A percentile compares a stretch with the other conserved stretches of the same genome.
Evolutionary conservation across 2,113 vertebrate species (phyloP).

Genomic region (Psittacula cyanocephala): DNA sequence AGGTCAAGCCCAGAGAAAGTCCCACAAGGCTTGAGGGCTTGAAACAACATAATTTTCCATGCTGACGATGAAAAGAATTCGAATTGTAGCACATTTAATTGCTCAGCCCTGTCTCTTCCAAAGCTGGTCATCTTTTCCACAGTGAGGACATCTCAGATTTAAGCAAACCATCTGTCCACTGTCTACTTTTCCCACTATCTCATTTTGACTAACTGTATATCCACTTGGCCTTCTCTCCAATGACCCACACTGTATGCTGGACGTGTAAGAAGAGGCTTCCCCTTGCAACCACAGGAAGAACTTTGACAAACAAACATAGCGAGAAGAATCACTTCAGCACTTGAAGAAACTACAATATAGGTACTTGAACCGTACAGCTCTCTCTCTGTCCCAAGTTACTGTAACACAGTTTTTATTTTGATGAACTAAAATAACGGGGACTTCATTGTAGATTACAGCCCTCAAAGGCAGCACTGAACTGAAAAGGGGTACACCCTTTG

Average conservation of each 20-base stretch:
- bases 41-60: constrained; percentile 60
- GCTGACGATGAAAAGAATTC: constrained; percentile 33
- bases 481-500: background rate
- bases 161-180: constrained; percentile 47
- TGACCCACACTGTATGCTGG: background rate
- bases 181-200: constrained; percentile 65
- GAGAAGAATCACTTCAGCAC: background rate
- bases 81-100: constrained; percentile 57
- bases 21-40: constrained; percentile 47
- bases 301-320: constrained; percentile 18
- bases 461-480: background rate
- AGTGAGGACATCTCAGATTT: constrained; percentile 51
- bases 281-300: constrained; percentile 22
- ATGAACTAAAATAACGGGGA: background rate
- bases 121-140: constrained; percentile 67
- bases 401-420: background rate
- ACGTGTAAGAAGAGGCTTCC: background rate
- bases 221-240: background rate
- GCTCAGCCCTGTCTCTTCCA: constrained; percentile 30
- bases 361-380: background rate
- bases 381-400: background rate
- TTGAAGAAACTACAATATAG: background rate
- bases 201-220: background rate
- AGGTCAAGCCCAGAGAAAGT: constrained; percentile 57
- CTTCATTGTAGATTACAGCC: background rate